Percentiles rank a stretch among this genome's conserved stretches.
phyloP scores from a whole-genome alignment of 53 echinoderm and acorn worm species.

The Temnopleurus reevesii region DNA sequence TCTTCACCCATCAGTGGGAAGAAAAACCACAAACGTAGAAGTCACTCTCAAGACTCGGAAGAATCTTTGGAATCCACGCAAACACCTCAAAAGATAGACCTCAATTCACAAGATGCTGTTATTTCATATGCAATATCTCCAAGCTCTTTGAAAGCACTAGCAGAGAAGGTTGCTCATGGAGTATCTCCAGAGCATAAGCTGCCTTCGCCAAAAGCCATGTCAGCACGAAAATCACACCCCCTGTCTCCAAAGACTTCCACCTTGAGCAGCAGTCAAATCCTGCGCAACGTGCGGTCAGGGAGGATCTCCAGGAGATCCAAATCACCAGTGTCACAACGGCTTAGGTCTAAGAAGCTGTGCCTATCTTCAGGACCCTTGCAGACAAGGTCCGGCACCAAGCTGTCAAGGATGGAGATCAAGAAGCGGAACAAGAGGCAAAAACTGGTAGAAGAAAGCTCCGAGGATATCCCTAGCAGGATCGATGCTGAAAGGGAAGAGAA shows the following conservation, averaged over 20 bases:
- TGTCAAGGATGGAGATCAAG: conserved; percentile 40
- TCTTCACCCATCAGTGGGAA: not conserved
- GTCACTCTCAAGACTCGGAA: not conserved
- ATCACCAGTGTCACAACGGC: conserved; percentile 35
- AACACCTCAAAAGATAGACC: not conserved
- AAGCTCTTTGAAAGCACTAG: conserved; percentile 1
- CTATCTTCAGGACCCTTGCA: conserved; percentile 26
- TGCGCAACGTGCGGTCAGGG: not conserved
- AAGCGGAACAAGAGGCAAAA: conserved; percentile 29
- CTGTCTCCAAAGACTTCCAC: not conserved
- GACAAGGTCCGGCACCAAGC: conserved; percentile 48
- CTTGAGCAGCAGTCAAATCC: conserved; percentile 39
- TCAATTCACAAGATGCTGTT: not conserved
- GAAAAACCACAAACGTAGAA: not conserved
- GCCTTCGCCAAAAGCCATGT: not conserved
- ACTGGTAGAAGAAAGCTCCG: not conserved
- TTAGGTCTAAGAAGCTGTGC: not conserved
- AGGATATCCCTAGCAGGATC: not conserved
- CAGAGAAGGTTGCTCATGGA: conserved; percentile 13
- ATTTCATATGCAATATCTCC: conserved; percentile 33
- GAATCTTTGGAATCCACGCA: not conserved
- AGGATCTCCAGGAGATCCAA: conserved; percentile 34
- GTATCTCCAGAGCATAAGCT: not conserved
- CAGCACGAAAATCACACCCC: not conserved
- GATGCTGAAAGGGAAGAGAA: not conserved